phyloP scores from a whole-genome alignment of 1,140 invertebrate genomes.

The Drosophila sp. region DNA sequence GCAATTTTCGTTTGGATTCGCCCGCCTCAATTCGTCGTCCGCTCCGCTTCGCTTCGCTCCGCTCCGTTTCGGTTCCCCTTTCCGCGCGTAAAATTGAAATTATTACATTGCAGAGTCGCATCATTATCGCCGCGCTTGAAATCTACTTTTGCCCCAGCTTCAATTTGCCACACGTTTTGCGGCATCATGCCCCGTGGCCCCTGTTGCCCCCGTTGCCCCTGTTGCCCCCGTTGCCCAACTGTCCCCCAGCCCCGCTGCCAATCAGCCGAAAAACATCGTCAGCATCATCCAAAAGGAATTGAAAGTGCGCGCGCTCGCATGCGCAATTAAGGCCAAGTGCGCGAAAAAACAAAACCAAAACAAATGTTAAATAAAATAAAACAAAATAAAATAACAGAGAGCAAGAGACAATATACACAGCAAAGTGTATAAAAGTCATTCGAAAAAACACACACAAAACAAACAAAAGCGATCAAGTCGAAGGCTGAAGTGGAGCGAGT shows the following conservation, averaged over 20 bases:
- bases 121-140: conserved; percentile 65
- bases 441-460: conserved; percentile 12
- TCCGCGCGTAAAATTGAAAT: conserved; percentile 37
- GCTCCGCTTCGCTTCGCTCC: not conserved
- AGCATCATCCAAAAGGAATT: conserved; percentile 68
- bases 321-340: conserved; percentile 81
- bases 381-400: conserved; percentile 34
- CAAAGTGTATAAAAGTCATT: conserved; percentile 41
- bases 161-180: conserved; percentile 62
- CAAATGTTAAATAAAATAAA: conserved; percentile 25
- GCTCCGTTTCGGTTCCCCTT: not conserved
- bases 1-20: conserved; percentile 68
- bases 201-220: not conserved
- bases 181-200: not conserved
- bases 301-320: conserved; percentile 71
- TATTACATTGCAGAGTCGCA: conserved; percentile 56
- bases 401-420: conserved; percentile 19
- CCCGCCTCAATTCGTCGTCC: conserved; percentile 24
- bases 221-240: not conserved
- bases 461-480: conserved; percentile 34
- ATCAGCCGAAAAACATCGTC: conserved; percentile 26
- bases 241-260: not conserved
- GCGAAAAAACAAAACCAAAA: conserved; percentile 47
- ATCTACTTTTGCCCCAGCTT: conserved; percentile 52
- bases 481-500: conserved; percentile 55